Percentiles rank a stretch among this genome's conserved stretches.
Evolutionary conservation across 1,140 invertebrate genomes (phyloP).

Genomic region (Temnothorax longispinosus): DNA sequence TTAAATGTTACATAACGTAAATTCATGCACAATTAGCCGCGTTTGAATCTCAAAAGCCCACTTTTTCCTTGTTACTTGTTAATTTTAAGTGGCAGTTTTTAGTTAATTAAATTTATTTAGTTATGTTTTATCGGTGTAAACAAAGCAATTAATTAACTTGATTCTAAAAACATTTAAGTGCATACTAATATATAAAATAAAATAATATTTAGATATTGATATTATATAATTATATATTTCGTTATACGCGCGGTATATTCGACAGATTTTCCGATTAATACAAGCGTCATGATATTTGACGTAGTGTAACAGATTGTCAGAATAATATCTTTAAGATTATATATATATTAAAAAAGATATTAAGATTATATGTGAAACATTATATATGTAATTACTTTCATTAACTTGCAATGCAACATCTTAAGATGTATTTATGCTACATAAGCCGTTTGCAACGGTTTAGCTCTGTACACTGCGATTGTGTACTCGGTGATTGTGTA

Average conservation of each 20-base stretch:
- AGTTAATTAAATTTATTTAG: background rate
- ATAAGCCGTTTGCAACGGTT: background rate
- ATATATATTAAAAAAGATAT: background rate
- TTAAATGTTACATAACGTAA: too few relatives aligned
- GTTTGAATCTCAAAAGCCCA: too few relatives aligned
- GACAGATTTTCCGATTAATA: background rate
- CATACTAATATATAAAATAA: background rate
- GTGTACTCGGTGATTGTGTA: background rate
- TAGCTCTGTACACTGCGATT: background rate
- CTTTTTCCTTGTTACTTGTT: too few relatives aligned
- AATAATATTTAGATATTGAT: background rate
- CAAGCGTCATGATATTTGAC: background rate
- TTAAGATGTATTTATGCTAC: background rate
- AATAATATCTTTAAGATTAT: background rate
- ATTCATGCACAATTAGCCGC: too few relatives aligned
- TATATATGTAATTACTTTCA: background rate
- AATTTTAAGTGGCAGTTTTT: too few relatives aligned
- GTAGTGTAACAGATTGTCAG: background rate
- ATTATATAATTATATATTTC: background rate
- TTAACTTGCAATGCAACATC: background rate
- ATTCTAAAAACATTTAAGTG: background rate
- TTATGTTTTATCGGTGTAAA: background rate
- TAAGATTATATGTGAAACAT: background rate
- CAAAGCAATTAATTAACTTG: too few relatives aligned
- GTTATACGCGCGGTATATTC: background rate